phyloP scores from a whole-genome alignment of 2,797 vertebrate species.

The Rhincodon typus region DNA sequence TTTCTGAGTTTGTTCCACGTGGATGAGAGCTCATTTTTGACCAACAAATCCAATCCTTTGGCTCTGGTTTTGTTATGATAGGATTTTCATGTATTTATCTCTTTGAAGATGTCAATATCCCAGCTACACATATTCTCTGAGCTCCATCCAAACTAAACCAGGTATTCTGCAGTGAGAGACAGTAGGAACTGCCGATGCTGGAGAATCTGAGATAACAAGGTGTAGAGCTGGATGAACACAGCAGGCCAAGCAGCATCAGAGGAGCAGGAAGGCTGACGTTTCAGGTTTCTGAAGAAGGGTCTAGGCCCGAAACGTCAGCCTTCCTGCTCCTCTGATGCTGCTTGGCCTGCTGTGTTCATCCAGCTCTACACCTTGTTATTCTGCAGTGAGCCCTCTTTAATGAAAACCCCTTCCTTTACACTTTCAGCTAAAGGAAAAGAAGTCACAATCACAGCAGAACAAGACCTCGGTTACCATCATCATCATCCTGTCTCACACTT shows the following conservation, averaged over 20 bases:
- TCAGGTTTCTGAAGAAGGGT: no score
- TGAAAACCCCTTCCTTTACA: not conserved
- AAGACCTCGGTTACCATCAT: no score
- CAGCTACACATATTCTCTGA: not conserved
- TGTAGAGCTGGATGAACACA: no score
- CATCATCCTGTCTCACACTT: not conserved
- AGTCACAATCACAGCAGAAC: not conserved
- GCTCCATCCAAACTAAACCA: not conserved
- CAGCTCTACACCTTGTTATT: no score
- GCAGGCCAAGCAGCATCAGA: no score
- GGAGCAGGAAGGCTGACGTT: no score
- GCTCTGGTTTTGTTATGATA: not conserved
- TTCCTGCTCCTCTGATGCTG: no score
- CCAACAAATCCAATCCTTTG: not conserved
- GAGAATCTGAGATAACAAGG: no score
- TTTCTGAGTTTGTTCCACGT: not conserved
- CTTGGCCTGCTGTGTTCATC: no score
- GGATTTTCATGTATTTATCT: not conserved
- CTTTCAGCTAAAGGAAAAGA: not conserved
- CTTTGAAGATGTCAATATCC: not conserved
- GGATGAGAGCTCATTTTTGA: not conserved
- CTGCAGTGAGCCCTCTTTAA: not conserved
- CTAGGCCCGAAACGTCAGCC: no score
- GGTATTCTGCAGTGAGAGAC: not conserved
- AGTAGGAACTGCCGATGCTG: no score